These are phyloP conservation scores for Eurois occulta DNA, from an alignment of 2,888 invertebrate genomes.

Conservation along the genomic window DNA sequence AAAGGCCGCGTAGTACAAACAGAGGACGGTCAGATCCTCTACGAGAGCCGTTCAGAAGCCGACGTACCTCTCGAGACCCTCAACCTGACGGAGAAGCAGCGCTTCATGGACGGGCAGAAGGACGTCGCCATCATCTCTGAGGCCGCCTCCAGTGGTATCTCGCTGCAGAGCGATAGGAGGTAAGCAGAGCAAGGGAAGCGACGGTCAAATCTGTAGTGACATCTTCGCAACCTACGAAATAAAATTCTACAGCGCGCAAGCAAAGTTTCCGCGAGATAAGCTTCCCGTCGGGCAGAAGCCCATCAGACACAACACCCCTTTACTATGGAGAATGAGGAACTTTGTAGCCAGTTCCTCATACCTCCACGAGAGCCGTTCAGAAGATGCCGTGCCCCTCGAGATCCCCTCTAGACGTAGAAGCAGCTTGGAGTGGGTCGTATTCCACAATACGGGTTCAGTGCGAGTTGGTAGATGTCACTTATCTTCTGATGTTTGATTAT, in stretches of 20 bases:
- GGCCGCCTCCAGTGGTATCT: constrained; percentile 99
- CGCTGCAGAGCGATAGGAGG: constrained; percentile 97
- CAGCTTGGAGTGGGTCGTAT: not conserved
- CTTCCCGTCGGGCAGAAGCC: not conserved
- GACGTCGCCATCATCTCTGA: constrained; percentile 99
- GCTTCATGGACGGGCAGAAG: constrained; percentile 99
- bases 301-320: not conserved
- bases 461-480: not conserved
- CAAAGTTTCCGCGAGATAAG: not conserved
- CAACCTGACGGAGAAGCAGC: constrained; percentile 97
- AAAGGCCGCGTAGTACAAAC: constrained; percentile 98
- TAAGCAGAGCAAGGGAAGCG: not conserved
- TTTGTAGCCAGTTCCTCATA: not conserved
- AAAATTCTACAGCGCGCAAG: not conserved
- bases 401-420: not conserved
- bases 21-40: constrained; percentile 97
- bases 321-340: not conserved
- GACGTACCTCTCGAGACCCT: constrained; percentile 99
- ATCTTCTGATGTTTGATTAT: not conserved
- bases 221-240: not conserved
- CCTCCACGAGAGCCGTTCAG: not conserved
- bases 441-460: not conserved
- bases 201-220: not conserved
- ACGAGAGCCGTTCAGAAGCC: constrained; percentile 98
- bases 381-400: not conserved